Percentiles rank a stretch among this genome's conserved stretches.
Conservation (phyloP, 2,113 vertebrate species). For the Actenoides hombroni region DNA sequence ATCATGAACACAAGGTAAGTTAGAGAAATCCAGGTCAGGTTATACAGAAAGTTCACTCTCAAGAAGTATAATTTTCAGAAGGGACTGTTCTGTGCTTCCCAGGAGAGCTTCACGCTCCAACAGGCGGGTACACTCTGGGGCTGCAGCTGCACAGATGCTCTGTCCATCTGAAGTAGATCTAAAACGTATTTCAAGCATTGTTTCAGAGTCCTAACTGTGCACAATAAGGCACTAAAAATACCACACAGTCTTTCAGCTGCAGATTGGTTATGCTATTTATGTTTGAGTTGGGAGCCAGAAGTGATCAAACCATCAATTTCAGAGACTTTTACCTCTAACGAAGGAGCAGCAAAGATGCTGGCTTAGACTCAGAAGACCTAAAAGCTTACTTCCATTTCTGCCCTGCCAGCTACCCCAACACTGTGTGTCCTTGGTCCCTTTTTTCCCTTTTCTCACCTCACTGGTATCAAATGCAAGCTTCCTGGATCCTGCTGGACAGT, state of each 20-base stretch:
- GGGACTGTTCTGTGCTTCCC: neutral
- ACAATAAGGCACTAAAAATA: neutral
- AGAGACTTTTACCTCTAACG: neutral
- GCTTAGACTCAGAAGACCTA: neutral
- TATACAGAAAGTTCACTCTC: neutral
- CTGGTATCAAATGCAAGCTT: neutral
- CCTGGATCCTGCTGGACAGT: neutral
- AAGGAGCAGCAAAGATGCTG: neutral
- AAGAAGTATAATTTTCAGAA: neutral
- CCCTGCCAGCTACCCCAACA: neutral
- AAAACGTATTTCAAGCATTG: neutral
- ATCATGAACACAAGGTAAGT: accelerated
- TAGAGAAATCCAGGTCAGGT: neutral
- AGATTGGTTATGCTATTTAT: neutral
- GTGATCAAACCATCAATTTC: neutral
- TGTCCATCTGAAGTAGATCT: neutral
- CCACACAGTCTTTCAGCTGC: neutral
- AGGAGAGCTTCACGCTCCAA: neutral
- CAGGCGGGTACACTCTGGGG: accelerated
- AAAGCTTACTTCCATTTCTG: neutral
- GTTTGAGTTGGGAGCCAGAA: neutral
- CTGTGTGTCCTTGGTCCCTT: neutral
- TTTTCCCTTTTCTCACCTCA: neutral
- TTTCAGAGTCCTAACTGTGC: neutral
- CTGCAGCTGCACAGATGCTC: neutral